Conservation (phyloP, 2,888 invertebrate genomes). For the Acheta domesticus region DNA sequence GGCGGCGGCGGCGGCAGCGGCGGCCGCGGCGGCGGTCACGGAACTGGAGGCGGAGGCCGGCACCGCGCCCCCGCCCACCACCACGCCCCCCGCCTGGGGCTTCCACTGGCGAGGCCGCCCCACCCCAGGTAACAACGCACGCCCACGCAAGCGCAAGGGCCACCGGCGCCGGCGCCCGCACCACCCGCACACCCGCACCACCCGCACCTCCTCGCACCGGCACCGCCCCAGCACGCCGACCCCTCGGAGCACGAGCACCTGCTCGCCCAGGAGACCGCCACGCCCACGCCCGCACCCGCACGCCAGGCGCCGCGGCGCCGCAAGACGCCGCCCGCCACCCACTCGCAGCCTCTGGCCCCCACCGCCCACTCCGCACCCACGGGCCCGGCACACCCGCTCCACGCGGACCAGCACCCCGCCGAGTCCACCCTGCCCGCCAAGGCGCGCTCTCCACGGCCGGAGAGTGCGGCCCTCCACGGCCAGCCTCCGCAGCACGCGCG, state of each 20-base stretch:
- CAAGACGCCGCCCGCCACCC: neutral
- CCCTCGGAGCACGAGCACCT: neutral
- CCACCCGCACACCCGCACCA: neutral
- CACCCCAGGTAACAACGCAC: neutral
- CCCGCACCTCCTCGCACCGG: neutral
- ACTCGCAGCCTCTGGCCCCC: neutral
- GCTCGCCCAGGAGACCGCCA: neutral
- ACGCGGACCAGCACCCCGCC: no score
- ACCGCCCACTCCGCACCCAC: neutral
- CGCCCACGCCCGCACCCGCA: neutral
- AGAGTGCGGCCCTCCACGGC: no score
- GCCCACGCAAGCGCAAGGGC: neutral
- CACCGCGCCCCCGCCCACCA: neutral
- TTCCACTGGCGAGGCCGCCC: conserved; percentile 4
- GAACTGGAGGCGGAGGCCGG: neutral
- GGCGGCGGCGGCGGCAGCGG: neutral
- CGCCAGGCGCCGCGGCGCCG: neutral
- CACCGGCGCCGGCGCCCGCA: neutral
- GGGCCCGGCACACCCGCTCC: conserved; percentile 47
- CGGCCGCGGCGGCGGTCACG: neutral
- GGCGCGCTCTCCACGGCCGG: no score
- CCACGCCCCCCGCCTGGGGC: neutral
- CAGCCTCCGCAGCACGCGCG: no score
- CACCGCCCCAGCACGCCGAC: neutral
- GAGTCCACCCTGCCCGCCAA: no score